Conservation (phyloP, 2,888 invertebrate genomes). For the Parelbella ahira region DNA sequence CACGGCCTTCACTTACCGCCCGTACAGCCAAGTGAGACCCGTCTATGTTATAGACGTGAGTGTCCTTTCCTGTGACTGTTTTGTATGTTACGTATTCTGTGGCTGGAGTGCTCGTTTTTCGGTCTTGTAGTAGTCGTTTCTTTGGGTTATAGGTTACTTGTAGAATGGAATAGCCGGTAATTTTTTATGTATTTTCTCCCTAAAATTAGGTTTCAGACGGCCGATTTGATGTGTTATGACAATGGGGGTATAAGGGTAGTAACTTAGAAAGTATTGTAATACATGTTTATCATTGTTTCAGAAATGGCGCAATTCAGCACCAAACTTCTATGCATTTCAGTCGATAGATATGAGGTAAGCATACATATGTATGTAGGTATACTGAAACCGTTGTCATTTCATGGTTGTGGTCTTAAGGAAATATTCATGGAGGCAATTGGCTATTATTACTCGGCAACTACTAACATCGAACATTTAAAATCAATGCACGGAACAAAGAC, state of each 20-base stretch:
- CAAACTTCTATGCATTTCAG: conserved; percentile 69
- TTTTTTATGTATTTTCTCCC: background rate
- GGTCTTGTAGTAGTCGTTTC: background rate
- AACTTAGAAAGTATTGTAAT: too few species aligned
- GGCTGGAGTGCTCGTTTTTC: too few species aligned
- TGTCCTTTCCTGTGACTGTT: conserved; percentile 45
- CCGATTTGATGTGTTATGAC: too few species aligned
- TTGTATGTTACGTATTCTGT: background rate
- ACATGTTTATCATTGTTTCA: conserved; percentile 61
- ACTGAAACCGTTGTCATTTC: background rate
- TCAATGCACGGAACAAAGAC: conserved; percentile 27
- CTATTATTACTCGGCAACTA: conserved; percentile 13
- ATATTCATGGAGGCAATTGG: conserved; percentile 10
- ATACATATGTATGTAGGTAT: too few species aligned
- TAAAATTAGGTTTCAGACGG: background rate
- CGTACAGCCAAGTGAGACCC: conserved; percentile 73
- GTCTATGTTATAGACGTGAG: conserved; percentile 70
- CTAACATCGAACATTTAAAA: conserved; percentile 20
- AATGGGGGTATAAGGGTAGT: too few species aligned
- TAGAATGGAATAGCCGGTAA: too few species aligned
- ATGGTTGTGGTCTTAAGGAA: background rate
- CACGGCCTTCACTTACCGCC: conserved; percentile 50
- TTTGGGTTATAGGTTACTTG: background rate
- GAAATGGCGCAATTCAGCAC: conserved; percentile 76
- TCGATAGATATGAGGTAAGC: conserved; percentile 68